Evolutionary conservation across 2,113 vertebrate genomes (phyloP).

Genomic region (Oryctolagus cuniculus): mOryCun1.1 NC_091449.1:35019501-35020000

Average conservation of each 20-base stretch:
- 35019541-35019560: background rate
- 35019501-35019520: background rate
- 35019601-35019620: background rate
- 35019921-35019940: too few species aligned
- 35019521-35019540: background rate
- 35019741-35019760: fast-evolving
- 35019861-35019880: too few species aligned
- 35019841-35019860: too few species aligned
- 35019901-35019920: too few species aligned
- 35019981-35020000: too few species aligned
- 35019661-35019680: fast-evolving
- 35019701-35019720: background rate
- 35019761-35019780: background rate
- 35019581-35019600: background rate
- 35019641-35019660: background rate
- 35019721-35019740: background rate
- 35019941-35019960: too few species aligned
- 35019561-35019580: background rate
- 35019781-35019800: too few species aligned
- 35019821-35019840: too few species aligned
- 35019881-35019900: too few species aligned
- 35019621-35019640: background rate
- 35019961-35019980: too few species aligned
- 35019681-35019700: background rate
- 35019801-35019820: too few species aligned